Conservation (phyloP, 2,888 invertebrate species). For the Ormyrus rosae region DNA sequence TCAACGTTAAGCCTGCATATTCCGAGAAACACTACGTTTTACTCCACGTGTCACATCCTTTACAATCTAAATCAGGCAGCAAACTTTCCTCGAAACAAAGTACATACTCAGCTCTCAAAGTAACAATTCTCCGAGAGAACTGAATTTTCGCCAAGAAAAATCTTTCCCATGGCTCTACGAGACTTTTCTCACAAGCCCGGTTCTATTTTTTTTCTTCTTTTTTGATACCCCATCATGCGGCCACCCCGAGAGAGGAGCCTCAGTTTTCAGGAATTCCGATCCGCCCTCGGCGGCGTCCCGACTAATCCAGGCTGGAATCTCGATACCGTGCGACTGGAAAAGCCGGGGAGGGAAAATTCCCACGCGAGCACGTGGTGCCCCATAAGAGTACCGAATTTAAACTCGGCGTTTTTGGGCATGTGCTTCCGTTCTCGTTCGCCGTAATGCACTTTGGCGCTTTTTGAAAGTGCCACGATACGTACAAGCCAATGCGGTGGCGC, state of each 20-base stretch:
- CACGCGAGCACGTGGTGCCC: slow-evolving; percentile 31
- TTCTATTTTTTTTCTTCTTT: no score
- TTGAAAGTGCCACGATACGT: not conserved
- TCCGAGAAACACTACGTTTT: no score
- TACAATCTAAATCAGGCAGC: no score
- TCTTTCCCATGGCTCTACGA: not conserved
- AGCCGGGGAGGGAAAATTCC: slow-evolving; percentile 41
- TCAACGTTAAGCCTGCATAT: no score
- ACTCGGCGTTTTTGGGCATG: not conserved
- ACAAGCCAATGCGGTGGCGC: no score
- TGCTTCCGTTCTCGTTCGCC: not conserved
- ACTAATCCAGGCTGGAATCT: slow-evolving; percentile 53
- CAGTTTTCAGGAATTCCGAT: slow-evolving; percentile 38
- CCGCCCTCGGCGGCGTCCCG: slow-evolving; percentile 19
- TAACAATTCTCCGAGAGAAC: no score
- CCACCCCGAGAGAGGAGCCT: slow-evolving; percentile 19
- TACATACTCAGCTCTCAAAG: no score
- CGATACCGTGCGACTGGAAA: slow-evolving; percentile 54
- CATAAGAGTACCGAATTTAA: not conserved
- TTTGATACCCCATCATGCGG: not conserved
- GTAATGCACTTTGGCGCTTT: not conserved
- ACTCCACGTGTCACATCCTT: no score
- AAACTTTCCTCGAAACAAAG: no score
- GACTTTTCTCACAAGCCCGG: not conserved
- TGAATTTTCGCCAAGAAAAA: not conserved